Evolutionary conservation across 2,888 invertebrate genomes (phyloP), one percentile per base, ranked within the genome.

Genomic region (Chymomyza amoena): DNA sequence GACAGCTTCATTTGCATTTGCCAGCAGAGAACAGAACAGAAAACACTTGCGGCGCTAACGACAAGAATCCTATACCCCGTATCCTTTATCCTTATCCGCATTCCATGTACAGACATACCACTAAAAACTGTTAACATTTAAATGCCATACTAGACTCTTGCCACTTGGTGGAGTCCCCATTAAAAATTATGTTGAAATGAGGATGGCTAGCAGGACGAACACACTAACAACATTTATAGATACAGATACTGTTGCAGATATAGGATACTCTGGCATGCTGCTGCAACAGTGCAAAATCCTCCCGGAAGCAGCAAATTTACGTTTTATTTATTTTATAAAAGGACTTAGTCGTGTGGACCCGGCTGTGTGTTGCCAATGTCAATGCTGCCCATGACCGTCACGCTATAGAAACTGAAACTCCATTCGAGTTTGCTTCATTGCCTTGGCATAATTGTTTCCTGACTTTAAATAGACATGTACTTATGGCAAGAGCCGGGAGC

Each of bases 271-370:
- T 54, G 20, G 20, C 54, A 54, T 54, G 54, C 16, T n/a, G 51
- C 13, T 51, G 51, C 18, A 54, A 77, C 75, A 75, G 63, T 78
- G 78, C 74, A 79, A 79, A 80, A 80, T 80, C 75, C 78, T 87
- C 83, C 83, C 83, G 88, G 83, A 83, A 83, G 88, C 75, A 81
- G 83, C 87, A 83, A 83, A 88, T 83, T 83, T 83, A 86, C 83
- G 81, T 88, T 83, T 85, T 83, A 83, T 83, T 88, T 83, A 88
- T 83, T 88, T 83, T 88, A 84, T 72, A 88, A 88, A 45, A 83
- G 83, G 88, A 88, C 87, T 80, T 69, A 71, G 60, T 52, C 56
- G 56, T 50, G n/a, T 15, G 39, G 10, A 45, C 39, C 39, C 13
- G 39, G 39, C 13, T 13, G 32, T 32, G 28, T 28, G 39, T 45